Evolutionary conservation across 2,888 invertebrate genomes (phyloP), one percentile per base, ranked within the genome.

Genomic region (Camptogramma bilineatum): DNA sequence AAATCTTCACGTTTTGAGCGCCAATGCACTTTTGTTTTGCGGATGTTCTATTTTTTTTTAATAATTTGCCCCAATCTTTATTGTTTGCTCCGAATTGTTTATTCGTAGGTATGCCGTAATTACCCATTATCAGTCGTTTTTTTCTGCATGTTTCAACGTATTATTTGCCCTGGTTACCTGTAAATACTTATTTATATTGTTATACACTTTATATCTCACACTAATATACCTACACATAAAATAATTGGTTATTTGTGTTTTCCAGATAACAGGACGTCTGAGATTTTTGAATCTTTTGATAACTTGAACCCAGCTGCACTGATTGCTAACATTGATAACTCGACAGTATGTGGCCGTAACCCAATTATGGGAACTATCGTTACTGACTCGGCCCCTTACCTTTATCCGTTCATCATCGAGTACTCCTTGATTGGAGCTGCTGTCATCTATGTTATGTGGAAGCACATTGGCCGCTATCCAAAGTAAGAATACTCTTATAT

Each of bases 371-470:
- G 98, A 50, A 97, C 96, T 52, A 98, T 98, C 76, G 98, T 98
- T 8, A 95, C 97, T 78, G 98, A 98, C 83, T 97, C 98, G 0
- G 97, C 98, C 9, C 99, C 99, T 0, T 99, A 98, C 87, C 94
- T 99, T 55, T 99, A 97, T 90, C 99, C 99, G 0, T 98, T 98
- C 89, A 98, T 98, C 80, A 97, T 99, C 79, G 98, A 99, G 85
- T 99, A 99, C 91, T 98, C 98, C 69, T 93, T 99, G 71, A 98
- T 99, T 80, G 98, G 98, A 18, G 98, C 98, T 54, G 98, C 98
- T 56, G 98, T 99, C 46, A 96, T 98, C 79, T 98, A 98, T 86
- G 97, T 98, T 57, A 98, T 98, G 97, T 99, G 98, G 98, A 96
- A 97, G 84, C 97, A 97, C 83, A 98, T 98, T 86, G 98, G 98